Evolutionary conservation across 2,113 vertebrate species (phyloP).

Genomic region (Ivindomyrus marchei): DNA sequence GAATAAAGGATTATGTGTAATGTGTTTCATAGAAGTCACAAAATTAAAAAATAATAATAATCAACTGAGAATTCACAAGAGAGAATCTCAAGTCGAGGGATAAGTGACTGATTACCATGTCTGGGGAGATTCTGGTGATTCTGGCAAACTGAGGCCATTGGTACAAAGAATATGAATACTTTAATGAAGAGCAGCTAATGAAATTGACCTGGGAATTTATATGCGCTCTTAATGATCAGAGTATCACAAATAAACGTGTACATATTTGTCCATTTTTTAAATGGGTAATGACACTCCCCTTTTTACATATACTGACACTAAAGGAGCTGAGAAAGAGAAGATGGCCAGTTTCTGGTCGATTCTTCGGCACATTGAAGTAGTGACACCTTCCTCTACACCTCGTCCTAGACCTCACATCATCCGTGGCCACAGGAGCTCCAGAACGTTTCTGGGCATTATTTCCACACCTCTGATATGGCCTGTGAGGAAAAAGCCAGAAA

Average conservation of each 20-base stretch:
- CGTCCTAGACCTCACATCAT: constrained; percentile 24
- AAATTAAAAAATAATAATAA: neutral
- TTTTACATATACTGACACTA: constrained; percentile 18
- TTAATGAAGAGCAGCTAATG: neutral
- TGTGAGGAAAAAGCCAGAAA: constrained; percentile 58
- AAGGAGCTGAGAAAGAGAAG: constrained; percentile 34
- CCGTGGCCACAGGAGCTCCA: constrained; percentile 34
- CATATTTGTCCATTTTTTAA: neutral
- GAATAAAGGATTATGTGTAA: neutral
- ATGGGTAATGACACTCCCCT: constrained; percentile 35
- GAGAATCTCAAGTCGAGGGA: neutral
- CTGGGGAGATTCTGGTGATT: neutral
- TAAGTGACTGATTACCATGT: neutral
- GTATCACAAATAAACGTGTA: neutral
- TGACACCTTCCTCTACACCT: constrained; percentile 14
- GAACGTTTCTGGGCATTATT: constrained; percentile 66
- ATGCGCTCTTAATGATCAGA: neutral
- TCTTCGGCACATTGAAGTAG: constrained; percentile 24
- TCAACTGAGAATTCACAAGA: neutral
- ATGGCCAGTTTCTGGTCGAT: constrained; percentile 33
- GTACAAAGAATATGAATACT: neutral
- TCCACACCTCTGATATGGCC: constrained; percentile 72
- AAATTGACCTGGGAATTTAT: neutral
- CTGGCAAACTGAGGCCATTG: neutral
- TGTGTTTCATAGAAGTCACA: neutral